Conservation (phyloP, 2,797 vertebrate species). For the Cephalopachus bancanus region DNA sequence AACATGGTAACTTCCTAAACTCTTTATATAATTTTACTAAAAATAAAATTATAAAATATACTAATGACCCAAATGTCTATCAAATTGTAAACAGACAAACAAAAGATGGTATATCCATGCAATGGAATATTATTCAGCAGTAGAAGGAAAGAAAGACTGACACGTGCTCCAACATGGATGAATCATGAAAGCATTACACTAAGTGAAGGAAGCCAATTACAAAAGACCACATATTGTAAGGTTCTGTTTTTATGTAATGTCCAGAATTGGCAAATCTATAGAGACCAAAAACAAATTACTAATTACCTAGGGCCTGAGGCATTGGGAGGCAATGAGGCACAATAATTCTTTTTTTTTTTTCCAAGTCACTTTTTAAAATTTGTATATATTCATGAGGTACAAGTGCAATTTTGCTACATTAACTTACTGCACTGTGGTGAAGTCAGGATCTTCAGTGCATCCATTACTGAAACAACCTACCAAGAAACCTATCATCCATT, state of each 20-base stretch:
- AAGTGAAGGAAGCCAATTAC: neutral
- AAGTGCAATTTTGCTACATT: too few species aligned
- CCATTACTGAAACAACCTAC: too few species aligned
- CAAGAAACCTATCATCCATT: too few species aligned
- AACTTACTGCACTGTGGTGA: too few species aligned
- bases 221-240: neutral
- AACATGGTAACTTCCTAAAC: neutral
- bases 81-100: neutral
- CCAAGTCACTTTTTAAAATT: too few species aligned
- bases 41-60: neutral
- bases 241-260: neutral
- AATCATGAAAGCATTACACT: neutral
- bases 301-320: neutral
- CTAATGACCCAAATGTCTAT: neutral
- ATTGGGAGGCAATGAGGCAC: neutral
- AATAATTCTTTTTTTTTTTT: neutral
- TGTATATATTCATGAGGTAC: too few species aligned
- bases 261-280: neutral
- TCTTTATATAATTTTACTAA: conserved; percentile 25
- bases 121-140: neutral
- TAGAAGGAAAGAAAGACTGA: neutral
- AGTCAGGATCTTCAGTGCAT: too few species aligned
- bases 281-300: neutral
- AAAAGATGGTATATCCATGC: neutral
- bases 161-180: neutral